Evolutionary conservation across 2,113 vertebrate species (phyloP), one percentile per base, ranked within the genome.

Genomic region (Nerophis ophidion): DNA sequence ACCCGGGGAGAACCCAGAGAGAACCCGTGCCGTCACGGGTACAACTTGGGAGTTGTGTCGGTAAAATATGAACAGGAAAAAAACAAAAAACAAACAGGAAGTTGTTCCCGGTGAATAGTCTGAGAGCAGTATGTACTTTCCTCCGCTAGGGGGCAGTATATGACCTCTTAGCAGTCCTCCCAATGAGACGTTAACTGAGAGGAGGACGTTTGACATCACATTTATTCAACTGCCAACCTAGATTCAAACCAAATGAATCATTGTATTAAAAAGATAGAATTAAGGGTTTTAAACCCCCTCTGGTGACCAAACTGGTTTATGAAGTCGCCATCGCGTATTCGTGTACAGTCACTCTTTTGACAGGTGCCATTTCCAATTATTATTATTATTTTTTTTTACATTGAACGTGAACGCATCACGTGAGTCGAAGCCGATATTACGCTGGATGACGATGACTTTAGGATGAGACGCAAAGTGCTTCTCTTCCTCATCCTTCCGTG

Each of bases 61-160:
- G 26, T 26, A 26, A 26, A 26, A 26, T 26, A 26, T 26, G 26
- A 26, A 26, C 26, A 26, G 26, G 26, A 3, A 26, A 26, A 26
- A 26, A 26, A 26, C 3, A 26, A 1, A 26, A 26, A 26, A 12
- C 4, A 44, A 44, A 11, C 9, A 44, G 40, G 11, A 44, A 48
- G n/a, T 49, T 49, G 15, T 14, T 48, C 13, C 38, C 10, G 4
- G 40, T 51, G 17, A 13, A 33, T 14, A 12, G 40, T 12, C 2
- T 44, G 1, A 44, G 0, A 34, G 14, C 36, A 42, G 10, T 56
- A 17, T 5, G 0, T 7, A 13, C 35, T 2, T 4, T 6, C 7
- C 10, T 54, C 79, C 90, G 77, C 50, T 61, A 81, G 89, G 73
- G 71, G 82, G 72, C 76, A 77, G 75, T 81, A 76, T 79, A 40